Evolutionary conservation across 2,113 vertebrate genomes (phyloP), one percentile per base, ranked within the genome.

Genomic region (Brachyhypopomus gauderio): DNA sequence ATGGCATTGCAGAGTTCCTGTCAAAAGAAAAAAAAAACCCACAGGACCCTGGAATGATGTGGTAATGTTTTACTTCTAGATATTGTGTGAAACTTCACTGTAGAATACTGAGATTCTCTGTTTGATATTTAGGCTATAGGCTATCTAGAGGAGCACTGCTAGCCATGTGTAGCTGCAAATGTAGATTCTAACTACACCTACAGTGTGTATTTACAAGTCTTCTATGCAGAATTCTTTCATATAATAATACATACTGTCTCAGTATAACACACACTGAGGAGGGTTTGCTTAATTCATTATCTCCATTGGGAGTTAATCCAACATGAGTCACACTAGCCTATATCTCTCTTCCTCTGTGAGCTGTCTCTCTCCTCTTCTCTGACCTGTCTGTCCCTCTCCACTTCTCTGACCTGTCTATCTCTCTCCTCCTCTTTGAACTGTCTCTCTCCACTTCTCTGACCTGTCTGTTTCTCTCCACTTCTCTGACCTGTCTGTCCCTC

Each of bases 201-300:
- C 45, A 52, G 45, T 8, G 45, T 52, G 12, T 52, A 52, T 52
- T 12, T 52, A 14, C 12, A 52, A 14, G 12, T 52, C 12, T 52
- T 14, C 9, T 14, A 52, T 52, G 45, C 45, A 52, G 45, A 52
- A 14, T 3, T 14, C 2, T 52, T 14, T 52, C 45, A 52, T 52
- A 14, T 52, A 52, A 14, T 52, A 52, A 52, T 52, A 52, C 14
- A 1, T 12, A 20, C 19, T 36, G 34, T 30, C 27, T 12, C 67
- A 70, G 30, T 7, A 52, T n/a, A n/a, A 55, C 71, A 52, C 71
- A 72, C 71, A 27, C 48, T 60, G 66, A 76, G 23, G 20, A 48
- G 17, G 73, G 55, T 48, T 25, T 48, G 56, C 16, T 55, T 79
- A 36, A 72, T 70, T 72, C 78, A 79, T 52, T 72, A 25, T 36